phyloP scores from a whole-genome alignment of 2,888 invertebrate genomes.

The Lasioglossum leucozonium region DNA sequence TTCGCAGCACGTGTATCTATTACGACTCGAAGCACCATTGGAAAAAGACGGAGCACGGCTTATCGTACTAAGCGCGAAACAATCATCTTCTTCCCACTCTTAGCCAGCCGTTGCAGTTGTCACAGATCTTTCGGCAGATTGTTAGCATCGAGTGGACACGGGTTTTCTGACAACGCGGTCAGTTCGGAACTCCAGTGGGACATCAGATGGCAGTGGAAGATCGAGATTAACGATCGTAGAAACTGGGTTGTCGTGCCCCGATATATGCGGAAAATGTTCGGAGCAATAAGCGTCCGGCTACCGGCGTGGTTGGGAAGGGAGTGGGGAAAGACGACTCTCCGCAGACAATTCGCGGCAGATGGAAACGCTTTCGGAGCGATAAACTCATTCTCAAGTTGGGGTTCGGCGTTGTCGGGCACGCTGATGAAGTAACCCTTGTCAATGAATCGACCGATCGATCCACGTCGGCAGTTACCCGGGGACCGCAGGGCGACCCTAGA shows the following conservation, averaged over 20 bases:
- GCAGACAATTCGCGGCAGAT: constrained; percentile 14
- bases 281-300: not conserved
- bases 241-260: not conserved
- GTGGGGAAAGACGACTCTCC: not conserved
- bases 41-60: not conserved
- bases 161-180: not conserved
- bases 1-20: too few species aligned
- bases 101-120: not conserved
- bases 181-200: not conserved
- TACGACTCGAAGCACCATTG: too few species aligned
- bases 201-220: not conserved
- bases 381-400: not conserved
- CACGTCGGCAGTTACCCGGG: not conserved
- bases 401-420: not conserved
- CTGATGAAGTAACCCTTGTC: constrained; percentile 4
- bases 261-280: not conserved
- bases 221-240: not conserved
- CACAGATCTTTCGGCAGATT: not conserved
- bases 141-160: not conserved
- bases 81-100: not conserved
- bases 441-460: constrained; percentile 26
- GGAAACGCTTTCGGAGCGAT: constrained; percentile 8
- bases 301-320: too few species aligned
- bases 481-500: not conserved
- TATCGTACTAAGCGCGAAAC: not conserved